phyloP scores from a whole-genome alignment of 1,140 invertebrate species.

The Matsumurasca onukii region DNA sequence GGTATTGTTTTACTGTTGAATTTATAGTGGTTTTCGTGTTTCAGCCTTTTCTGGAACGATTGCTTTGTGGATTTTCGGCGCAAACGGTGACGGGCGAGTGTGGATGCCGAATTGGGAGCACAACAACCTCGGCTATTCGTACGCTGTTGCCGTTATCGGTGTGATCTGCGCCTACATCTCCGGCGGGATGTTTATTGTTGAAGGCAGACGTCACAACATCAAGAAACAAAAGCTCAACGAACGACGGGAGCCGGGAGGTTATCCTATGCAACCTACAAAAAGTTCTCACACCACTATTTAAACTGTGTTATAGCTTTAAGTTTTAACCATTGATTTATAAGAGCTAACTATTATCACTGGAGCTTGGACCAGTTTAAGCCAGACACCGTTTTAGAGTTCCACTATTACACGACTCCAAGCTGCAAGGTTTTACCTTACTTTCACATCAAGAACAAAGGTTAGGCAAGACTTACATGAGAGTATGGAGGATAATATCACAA shows the following conservation, averaged over 20 bases:
- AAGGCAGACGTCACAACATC: constrained; percentile 73
- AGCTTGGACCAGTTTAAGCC: too few species aligned
- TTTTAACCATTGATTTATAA: too few species aligned
- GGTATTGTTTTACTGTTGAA: too few species aligned
- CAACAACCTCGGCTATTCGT: constrained; percentile 95
- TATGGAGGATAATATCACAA: too few species aligned
- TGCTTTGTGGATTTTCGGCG: constrained; percentile 78
- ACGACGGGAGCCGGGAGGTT: constrained; percentile 38
- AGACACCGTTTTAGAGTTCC: too few species aligned
- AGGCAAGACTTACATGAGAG: too few species aligned
- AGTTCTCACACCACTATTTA: constrained; percentile 35
- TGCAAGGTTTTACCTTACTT: too few species aligned
- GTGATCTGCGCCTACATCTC: constrained; percentile 54
- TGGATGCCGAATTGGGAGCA: constrained; percentile 98
- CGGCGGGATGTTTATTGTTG: constrained; percentile 60
- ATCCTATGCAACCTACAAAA: constrained; percentile 36
- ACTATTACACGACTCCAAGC: too few species aligned
- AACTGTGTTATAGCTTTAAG: too few species aligned
- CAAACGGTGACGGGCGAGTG: constrained; percentile 82
- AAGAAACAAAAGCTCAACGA: constrained; percentile 62
- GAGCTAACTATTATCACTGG: too few species aligned
- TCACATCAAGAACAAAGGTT: too few species aligned
- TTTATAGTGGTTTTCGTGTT: too few species aligned
- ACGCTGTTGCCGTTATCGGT: constrained; percentile 80
- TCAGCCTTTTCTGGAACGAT: constrained; percentile 71